A percentile compares a stretch with the other conserved stretches of the same genome.
These are phyloP conservation scores for Lordiphosa mommai DNA, from an alignment of 1,140 invertebrate genomes.

Conservation along the genomic window DNA sequence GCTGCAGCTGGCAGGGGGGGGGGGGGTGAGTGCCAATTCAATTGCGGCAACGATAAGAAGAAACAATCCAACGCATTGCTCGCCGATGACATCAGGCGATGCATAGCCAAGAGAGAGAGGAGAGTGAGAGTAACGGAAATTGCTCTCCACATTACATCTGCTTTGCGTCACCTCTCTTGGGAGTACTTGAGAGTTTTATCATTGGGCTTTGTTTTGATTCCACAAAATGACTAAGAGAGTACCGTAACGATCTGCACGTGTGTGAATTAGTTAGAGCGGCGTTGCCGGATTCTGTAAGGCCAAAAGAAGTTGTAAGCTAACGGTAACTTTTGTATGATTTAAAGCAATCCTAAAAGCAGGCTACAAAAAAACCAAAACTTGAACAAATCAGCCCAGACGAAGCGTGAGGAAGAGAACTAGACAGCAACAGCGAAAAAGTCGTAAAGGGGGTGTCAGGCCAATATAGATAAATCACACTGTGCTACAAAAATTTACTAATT, in stretches of 20 bases:
- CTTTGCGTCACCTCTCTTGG: not conserved
- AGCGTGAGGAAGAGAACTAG: not conserved
- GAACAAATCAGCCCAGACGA: not conserved
- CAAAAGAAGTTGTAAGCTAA: too few species aligned
- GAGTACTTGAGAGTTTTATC: too few species aligned
- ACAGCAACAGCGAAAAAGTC: not conserved
- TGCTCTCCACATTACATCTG: not conserved
- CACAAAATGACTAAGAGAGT: too few species aligned
- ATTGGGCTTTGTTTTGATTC: too few species aligned
- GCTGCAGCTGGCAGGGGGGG: not conserved
- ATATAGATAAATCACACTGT: not conserved
- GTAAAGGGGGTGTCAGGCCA: not conserved
- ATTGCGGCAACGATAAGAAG: conserved; percentile 34
- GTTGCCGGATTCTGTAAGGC: not conserved
- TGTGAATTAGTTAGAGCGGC: not conserved
- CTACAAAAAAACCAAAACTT: conserved; percentile 5
- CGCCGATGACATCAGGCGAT: conserved; percentile 65
- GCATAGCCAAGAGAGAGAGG: conserved; percentile 12
- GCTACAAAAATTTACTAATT: too few species aligned
- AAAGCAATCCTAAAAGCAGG: not conserved
- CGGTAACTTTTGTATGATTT: too few species aligned
- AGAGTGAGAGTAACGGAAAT: conserved; percentile 1
- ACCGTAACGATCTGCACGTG: too few species aligned
- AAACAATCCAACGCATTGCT: conserved; percentile 45
- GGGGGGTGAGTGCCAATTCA: conserved; percentile 21